These are phyloP conservation scores for Rhizoglyphus robini DNA, from an alignment of 1,140 invertebrate species.

Conservation along the genomic window DNA sequence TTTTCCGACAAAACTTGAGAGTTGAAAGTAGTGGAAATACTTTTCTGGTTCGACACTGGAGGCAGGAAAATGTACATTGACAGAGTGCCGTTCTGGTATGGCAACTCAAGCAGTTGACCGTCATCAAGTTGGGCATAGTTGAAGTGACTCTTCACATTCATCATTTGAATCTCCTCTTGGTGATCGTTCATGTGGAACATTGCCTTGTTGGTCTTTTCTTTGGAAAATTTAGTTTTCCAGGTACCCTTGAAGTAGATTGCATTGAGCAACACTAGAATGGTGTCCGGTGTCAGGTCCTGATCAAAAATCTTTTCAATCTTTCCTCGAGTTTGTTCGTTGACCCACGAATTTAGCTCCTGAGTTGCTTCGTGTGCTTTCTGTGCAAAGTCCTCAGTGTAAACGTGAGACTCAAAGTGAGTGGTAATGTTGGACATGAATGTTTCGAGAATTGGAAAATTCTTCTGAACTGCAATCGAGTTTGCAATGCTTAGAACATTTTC, in stretches of 20 bases:
- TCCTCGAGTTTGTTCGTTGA: slow-evolving; percentile 48
- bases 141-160: neutral
- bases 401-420: neutral
- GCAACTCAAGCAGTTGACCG: neutral
- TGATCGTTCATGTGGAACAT: neutral
- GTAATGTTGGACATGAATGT: neutral
- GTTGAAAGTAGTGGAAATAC: neutral
- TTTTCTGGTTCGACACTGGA: neutral
- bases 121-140: neutral
- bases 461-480: neutral
- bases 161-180: neutral
- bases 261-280: slow-evolving; percentile 53
- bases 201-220: neutral
- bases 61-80: neutral
- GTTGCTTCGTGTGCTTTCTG: slow-evolving; percentile 34
- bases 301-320: slow-evolving; percentile 45
- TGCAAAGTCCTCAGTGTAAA: neutral
- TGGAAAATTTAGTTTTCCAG: slow-evolving; percentile 56
- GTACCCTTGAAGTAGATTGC: slow-evolving; percentile 63
- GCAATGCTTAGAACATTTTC: neutral
- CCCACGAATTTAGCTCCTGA: slow-evolving; percentile 53
- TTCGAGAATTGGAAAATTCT: neutral
- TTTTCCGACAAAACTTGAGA: neutral
- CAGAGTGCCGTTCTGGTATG: neutral
- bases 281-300: neutral